These are phyloP conservation scores for Gallinago undulata DNA, from an alignment of 2,113 vertebrate species.

Conservation along the genomic window DNA sequence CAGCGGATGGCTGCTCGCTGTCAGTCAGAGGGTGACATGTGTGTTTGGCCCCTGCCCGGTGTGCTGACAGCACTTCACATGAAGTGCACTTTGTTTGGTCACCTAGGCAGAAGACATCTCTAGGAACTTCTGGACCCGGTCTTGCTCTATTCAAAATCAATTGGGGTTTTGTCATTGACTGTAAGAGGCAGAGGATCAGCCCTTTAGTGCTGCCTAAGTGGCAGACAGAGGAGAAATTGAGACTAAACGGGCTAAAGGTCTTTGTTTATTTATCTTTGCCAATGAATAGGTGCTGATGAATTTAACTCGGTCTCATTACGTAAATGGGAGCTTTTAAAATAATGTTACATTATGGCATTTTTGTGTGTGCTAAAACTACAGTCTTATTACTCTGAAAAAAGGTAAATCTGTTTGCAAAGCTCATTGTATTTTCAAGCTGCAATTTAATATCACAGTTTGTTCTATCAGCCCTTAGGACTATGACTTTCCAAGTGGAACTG, in stretches of 20 bases:
- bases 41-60: neutral
- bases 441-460: neutral
- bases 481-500: neutral
- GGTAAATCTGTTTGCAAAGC: neutral
- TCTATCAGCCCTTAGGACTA: neutral
- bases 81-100: slow-evolving; percentile 2
- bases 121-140: neutral
- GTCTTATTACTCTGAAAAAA: neutral
- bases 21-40: neutral
- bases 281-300: neutral
- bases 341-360: neutral
- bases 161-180: slow-evolving; percentile 12
- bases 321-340: neutral
- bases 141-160: slow-evolving; percentile 18
- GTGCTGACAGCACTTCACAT: neutral
- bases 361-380: neutral
- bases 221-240: neutral
- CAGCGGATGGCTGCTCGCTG: neutral
- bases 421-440: neutral
- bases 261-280: slow-evolving; percentile 35
- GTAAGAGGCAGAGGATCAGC: neutral
- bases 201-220: neutral
- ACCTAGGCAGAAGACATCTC: slow-evolving; percentile 12
- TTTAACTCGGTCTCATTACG: neutral
- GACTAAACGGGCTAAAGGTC: neutral